Evolutionary conservation across 1,140 invertebrate species (phyloP), one percentile per base, ranked within the genome.

Genomic region (Drosophila elegans): DNA sequence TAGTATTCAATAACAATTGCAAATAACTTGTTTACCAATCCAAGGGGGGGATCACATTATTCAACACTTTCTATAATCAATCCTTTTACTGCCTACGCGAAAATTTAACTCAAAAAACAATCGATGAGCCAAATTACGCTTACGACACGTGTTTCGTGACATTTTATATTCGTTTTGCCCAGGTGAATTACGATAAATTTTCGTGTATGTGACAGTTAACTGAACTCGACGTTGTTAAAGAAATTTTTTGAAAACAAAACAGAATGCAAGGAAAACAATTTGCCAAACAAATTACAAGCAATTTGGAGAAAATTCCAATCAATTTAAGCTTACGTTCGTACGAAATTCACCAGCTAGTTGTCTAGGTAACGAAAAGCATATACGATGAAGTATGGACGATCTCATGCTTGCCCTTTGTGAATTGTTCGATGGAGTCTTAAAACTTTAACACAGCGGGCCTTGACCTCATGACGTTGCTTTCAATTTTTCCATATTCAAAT

Each of bases 51-150:
- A 21, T 11, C 2, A 44, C 44, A 56, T 54, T 44, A 34, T 34
- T 71, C 42, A 36, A 2, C 63, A 71, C 38, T 66, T 66, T 68
- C n/a, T 10, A 41, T 32, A 41, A 57, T 39, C 64, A 71, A 71
- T 71, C 61, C 54, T 67, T 76, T 13, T 5, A 1, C 3, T 3
- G 41, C 41, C 44, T 56, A 34, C 41, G 21, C 36, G 44, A 16
- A 11, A 21, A 52, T 29, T 29, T 32, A 74, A n/a, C 59, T 36
- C 16, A 41, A 49, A 45, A 46, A 63, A 42, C 46, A 73, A 88
- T 82, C 64, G 78, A 85, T 85, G 63, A 85, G 82, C 82, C 78
- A 82, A 88, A 85, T 85, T 85, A 85, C 78, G 74, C 79, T 88
- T 88, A 88, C 83, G 82, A 82, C 82, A 85, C 82, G 82, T 85